Evolutionary conservation across 30 jellyfish, hydroid and myxozoan genomes (phyloP), one percentile per base, ranked within the genome.

Genomic region (Turritopsis rubra): DNA sequence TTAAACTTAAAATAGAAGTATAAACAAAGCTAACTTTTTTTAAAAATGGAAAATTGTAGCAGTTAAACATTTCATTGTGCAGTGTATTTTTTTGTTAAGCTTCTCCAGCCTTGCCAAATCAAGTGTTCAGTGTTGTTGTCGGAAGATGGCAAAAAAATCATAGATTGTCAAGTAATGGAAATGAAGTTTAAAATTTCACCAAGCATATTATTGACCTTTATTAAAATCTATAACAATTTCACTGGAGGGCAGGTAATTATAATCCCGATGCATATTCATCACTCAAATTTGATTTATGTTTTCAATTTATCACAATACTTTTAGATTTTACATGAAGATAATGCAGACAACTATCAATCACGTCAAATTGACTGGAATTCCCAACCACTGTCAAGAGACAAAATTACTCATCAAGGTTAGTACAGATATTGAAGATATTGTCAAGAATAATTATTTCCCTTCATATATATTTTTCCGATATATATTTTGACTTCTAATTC

Each of bases 111-210:
- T 13, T 23, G 85, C 85, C n/a, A 53, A 0, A 1, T 77, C 28
- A 7, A 60, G 29, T 26, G 73, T 8, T 26, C 41, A 8, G 18
- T 77, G 18, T 52, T 18, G 1, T 18, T 77, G 85, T 25, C 85
- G 21, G 71, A 77, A 19, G 85, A n/a, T 68, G 77, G 30, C 52
- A 66, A 5, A 29, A 25, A 19, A n/a, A 84, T 65, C 24, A 77
- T 21, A 25, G 86, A 80, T 18, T 29, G 81, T n/a, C 29, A 68
- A 17, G 83, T 80, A 66, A 86, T 30, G 26, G 66, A 79, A 31
- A 86, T 86, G 94, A 31, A 79, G 65, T 86, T 86, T 80, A 66
- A 53, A 20, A 21, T 86, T 24, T 86, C 94, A 31, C 94, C 94
- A 29, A 76, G 87, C 52, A 81, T 86, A 9, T 21, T 86, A 20